Evolutionary conservation across 2,797 vertebrate genomes (phyloP), one percentile per base, ranked within the genome.

Genomic region (Mus spretus): DNA sequence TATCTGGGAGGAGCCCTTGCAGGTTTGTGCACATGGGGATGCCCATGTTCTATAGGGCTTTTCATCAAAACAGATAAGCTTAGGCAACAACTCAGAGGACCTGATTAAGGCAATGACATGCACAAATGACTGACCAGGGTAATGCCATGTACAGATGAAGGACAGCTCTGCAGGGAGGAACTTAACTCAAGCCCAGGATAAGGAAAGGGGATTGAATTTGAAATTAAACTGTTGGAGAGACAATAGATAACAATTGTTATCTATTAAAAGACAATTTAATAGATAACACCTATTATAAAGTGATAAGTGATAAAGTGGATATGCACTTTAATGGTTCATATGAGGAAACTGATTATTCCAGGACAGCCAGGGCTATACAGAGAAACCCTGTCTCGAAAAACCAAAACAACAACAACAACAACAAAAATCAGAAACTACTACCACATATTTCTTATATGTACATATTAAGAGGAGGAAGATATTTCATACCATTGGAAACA

Each of bases 21-120:
- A n/a, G 0, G 0, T 19, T 12, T 15, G 11, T 57, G n/a, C 19
- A 8, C 20, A 6, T 6, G 24, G 17, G 34, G 37, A 40, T 0
- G 7, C 59, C 17, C 0, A 2, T 53, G 22, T 17, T 44, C 50
- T 28, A 8, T 37, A 4, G 15, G 19, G 7, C 0, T 20, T 3
- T 44, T 9, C 31, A 78, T 14, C 53, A 3, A 26, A 19, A 26
- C 0, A n/a, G 44, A 1, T 7, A 77, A 67, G 3, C n/a, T 50
- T 20, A 0, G 7, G 65, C 12, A 67, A 37, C 12, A 67, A 37
- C 34, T 15, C 2, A 0, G 31, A 59, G 50, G 40, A 28, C 17
- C 22, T 8, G 0, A 20, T 13, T 0, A 44, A 24, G 53, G 2
- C 19, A 79, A 63, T 28, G 53, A 34, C 63, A 61, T 11, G 9